Percentiles rank a stretch among this genome's conserved stretches.
These are phyloP conservation scores for Neostethus bicornis DNA, from an alignment of 2,797 vertebrate species.

Conservation along the genomic window DNA sequence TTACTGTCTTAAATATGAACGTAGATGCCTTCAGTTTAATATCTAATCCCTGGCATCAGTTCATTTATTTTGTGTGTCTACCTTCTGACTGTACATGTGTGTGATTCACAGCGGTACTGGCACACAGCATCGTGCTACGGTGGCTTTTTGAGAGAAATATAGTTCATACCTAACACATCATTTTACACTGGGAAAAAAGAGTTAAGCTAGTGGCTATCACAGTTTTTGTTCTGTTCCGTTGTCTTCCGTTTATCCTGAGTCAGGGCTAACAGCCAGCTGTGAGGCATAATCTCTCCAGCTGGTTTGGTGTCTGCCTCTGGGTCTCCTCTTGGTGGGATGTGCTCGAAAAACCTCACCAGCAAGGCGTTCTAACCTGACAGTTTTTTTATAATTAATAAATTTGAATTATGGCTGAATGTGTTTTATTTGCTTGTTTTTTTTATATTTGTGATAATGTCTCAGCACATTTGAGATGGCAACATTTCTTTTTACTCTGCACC, in stretches of 20 bases:
- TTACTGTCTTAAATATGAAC: neutral
- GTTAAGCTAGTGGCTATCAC: neutral
- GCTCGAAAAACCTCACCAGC: too few species aligned
- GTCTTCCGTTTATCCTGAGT: too few species aligned
- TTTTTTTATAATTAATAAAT: too few species aligned
- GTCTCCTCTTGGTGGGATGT: too few species aligned
- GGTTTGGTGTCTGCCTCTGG: too few species aligned
- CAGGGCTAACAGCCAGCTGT: too few species aligned
- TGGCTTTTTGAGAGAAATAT: constrained; percentile 27
- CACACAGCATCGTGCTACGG: constrained; percentile 38
- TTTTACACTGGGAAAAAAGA: constrained; percentile 12
- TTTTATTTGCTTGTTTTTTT: neutral
- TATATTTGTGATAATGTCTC: neutral
- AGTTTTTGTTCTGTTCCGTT: too few species aligned
- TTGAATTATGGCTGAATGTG: neutral
- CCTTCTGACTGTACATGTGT: constrained; percentile 48
- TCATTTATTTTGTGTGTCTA: constrained; percentile 43
- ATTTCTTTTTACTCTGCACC: constrained; percentile 2
- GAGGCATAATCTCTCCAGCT: too few species aligned
- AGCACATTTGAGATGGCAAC: neutral
- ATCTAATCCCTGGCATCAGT: neutral
- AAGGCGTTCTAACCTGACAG: too few species aligned
- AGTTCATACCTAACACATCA: constrained; percentile 39
- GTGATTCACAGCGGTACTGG: constrained; percentile 68
- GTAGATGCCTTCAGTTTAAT: neutral